Percentiles rank a stretch among this genome's conserved stretches.
Conservation (phyloP, 2,888 invertebrate species). For the Tortrix viridana region DNA sequence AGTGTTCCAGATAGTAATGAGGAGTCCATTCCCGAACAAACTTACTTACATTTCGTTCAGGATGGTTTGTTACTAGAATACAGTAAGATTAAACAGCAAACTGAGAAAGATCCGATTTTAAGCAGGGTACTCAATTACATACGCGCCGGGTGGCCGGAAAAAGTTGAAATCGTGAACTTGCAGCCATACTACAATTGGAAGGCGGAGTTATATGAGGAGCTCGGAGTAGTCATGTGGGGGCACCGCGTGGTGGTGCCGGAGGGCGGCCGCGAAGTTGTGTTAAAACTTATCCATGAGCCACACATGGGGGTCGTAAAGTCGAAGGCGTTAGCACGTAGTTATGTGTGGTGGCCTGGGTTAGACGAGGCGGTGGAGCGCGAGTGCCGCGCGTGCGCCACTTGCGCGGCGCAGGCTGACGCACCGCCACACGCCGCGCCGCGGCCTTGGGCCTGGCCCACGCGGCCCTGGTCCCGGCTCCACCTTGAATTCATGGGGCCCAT, state of each 20-base stretch:
- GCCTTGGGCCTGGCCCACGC: constrained; percentile 24
- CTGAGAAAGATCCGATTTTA: background rate
- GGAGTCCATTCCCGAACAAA: background rate
- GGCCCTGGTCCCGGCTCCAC: constrained; percentile 28
- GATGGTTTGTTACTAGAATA: constrained; percentile 23
- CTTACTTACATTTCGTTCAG: constrained; percentile 31
- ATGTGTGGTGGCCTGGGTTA: constrained; percentile 34
- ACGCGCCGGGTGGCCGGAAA: constrained; percentile 23
- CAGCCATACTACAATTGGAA: constrained; percentile 38
- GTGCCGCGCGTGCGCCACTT: constrained; percentile 31
- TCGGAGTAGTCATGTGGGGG: constrained; percentile 9
- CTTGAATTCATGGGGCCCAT: constrained; percentile 30
- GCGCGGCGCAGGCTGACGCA: constrained; percentile 34
- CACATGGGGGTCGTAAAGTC: constrained; percentile 41
- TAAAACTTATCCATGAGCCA: constrained; percentile 26
- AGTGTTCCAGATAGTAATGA: background rate
- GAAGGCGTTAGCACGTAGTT: constrained; percentile 38
- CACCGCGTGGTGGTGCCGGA: constrained; percentile 28
- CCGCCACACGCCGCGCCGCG: constrained; percentile 29
- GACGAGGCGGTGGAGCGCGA: constrained; percentile 35
- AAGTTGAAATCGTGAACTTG: constrained; percentile 14
- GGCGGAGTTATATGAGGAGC: constrained; percentile 49
- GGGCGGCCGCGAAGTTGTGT: background rate
- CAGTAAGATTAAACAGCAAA: background rate
- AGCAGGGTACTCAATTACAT: background rate